These are phyloP conservation scores for Drosophila subobscura DNA, from an alignment of 1,140 invertebrate species.

Conservation along the genomic window DNA sequence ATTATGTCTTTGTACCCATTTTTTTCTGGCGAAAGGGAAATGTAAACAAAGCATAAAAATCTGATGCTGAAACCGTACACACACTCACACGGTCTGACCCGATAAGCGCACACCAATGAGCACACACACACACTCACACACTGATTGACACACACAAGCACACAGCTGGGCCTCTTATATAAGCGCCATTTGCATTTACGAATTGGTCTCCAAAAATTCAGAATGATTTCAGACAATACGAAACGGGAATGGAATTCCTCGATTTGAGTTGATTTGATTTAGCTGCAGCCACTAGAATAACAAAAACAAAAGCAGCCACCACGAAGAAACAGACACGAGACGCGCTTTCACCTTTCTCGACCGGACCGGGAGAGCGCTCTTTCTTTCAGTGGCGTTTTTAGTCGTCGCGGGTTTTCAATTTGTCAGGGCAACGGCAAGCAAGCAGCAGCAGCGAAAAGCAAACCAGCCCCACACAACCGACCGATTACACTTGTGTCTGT, in stretches of 20 bases:
- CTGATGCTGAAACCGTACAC: conserved; percentile 52
- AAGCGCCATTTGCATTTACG: conserved; percentile 74
- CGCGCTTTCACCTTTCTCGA: conserved; percentile 75
- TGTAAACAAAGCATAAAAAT: conserved; percentile 76
- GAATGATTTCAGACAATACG: conserved; percentile 3
- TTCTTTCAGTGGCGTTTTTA: conserved; percentile 55
- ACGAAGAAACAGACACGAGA: conserved; percentile 35
- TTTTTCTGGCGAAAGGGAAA: conserved; percentile 64
- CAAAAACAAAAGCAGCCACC: conserved; percentile 13
- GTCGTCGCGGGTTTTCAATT: conserved; percentile 59
- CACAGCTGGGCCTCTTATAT: conserved; percentile 63
- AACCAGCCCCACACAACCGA: conserved; percentile 39
- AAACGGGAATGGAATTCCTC: conserved; percentile 6
- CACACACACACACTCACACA: conserved; percentile 11
- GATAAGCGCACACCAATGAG: too few relatives aligned
- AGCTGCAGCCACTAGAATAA: conserved; percentile 14
- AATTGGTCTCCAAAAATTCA: conserved; percentile 18
- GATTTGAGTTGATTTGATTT: conserved; percentile 21
- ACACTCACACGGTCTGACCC: conserved; percentile 8
- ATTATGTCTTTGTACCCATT: conserved; percentile 56
- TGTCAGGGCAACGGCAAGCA: conserved; percentile 49
- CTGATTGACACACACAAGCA: conserved; percentile 22
- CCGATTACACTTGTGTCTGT: conserved; percentile 27
- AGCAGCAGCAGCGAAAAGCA: conserved; percentile 44
- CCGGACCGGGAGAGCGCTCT: conserved; percentile 53